Evolutionary conservation across 2,113 vertebrate genomes (phyloP).

Genomic region (Indicator maculatus): DNA sequence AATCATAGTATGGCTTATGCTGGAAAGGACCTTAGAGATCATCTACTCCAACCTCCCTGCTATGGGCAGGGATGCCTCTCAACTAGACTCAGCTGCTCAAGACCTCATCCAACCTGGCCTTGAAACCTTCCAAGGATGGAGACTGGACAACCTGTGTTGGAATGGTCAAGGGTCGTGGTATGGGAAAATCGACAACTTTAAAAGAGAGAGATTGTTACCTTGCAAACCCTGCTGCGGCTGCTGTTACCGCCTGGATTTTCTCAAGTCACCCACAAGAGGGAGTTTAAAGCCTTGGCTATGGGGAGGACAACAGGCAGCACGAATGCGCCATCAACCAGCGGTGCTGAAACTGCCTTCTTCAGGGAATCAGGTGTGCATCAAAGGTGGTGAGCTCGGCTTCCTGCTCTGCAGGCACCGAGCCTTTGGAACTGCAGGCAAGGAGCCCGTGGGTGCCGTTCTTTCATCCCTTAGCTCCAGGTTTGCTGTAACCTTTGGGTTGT

Average conservation of each 20-base stretch:
- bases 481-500: not conserved
- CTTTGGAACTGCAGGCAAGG: not conserved
- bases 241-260: not conserved
- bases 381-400: not conserved
- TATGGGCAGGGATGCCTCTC: too few relatives aligned
- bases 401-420: not conserved
- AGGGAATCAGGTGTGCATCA: not conserved
- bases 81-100: too few relatives aligned
- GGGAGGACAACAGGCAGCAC: not conserved
- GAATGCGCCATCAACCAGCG: not conserved
- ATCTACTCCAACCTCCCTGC: too few relatives aligned
- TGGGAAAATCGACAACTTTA: accelerated
- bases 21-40: too few relatives aligned
- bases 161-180: not conserved
- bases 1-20: too few relatives aligned
- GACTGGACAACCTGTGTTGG: accelerated
- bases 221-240: not conserved
- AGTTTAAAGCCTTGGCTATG: conserved; percentile 44
- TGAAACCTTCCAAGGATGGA: not conserved
- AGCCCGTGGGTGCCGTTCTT: not conserved
- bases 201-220: not conserved
- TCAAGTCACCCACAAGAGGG: conserved; percentile 44
- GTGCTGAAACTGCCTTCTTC: not conserved
- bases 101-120: too few relatives aligned
- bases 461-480: not conserved